Evolutionary conservation across 2,797 vertebrate genomes (phyloP), one percentile per base, ranked within the genome.

Genomic region (Epinephelus malabaricus): DNA sequence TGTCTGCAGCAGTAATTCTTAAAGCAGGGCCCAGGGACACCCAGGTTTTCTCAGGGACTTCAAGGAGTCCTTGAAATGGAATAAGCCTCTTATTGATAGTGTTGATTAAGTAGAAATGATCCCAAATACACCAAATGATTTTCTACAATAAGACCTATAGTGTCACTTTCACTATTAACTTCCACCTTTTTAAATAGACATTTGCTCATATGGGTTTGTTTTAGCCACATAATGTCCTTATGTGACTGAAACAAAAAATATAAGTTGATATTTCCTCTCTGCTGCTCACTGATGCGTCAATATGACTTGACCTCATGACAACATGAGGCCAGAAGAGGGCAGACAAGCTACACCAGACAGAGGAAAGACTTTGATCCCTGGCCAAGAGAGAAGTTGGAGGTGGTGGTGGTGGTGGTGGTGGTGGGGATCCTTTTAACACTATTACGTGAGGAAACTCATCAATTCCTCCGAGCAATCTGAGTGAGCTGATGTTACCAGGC

Each of bases 251-350:
- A 14, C 18, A 13, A 21, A 67, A 61, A 56, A 40, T 1, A 30
- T 25, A 19, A 14, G 19, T 25, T 46, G 55, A 61, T 66, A 15
- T 47, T 62, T 18, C 6, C 40, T 25, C 6, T 2, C 27, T 10
- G 54, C 49, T 56, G 17, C 46, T 25, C 68, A 34, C 21, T 53
- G 50, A 66, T n/a, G 9, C 65, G 6, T 67, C 50, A 17, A 15
- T 65, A 17, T 49, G 58, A 66, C 13, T 49, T 83, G 81, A 89
- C 82, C 73, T 68, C 53, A 83, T 89, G 69, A 64, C 79, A 81
- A 12, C 53, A 63, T 51, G 50, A 83, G 40, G 51, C 94, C 95
- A 95, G 92, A 80, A 92, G 95, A 92, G 90, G 95, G 95, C 92
- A 93, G 88, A 83, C 89, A 86, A 82, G 93, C 88, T 86, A 77